A percentile compares a stretch with the other conserved stretches of the same genome.
These are phyloP conservation scores for Cydia pomonella DNA, from an alignment of 1,140 invertebrate genomes.

Conservation along the genomic window DNA sequence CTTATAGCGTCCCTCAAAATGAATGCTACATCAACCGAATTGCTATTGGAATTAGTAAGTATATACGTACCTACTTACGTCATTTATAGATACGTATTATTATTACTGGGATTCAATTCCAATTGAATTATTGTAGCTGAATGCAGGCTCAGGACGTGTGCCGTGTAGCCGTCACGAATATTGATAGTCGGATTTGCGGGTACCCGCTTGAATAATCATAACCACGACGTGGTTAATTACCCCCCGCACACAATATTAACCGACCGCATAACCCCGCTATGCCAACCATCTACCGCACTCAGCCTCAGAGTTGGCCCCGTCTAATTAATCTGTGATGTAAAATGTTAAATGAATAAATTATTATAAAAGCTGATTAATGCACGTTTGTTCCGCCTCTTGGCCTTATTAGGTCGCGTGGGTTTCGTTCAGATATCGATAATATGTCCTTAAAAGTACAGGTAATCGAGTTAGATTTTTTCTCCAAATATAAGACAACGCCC, in stretches of 20 bases:
- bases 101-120: neutral
- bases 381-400: constrained; percentile 10
- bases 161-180: constrained; percentile 68
- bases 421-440: constrained; percentile 54
- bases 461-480: constrained; percentile 56
- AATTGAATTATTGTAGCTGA: neutral
- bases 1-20: too few relatives aligned
- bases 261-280: constrained; percentile 50
- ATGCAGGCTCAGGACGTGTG: constrained; percentile 10
- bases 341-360: constrained; percentile 24
- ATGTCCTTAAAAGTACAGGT: constrained; percentile 68
- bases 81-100: neutral
- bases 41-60: too few relatives aligned
- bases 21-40: too few relatives aligned
- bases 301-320: neutral
- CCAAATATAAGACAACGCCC: constrained; percentile 51
- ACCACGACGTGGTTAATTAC: constrained; percentile 64
- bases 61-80: too few relatives aligned
- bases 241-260: constrained; percentile 53
- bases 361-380: constrained; percentile 31
- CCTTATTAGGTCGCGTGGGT: constrained; percentile 49
- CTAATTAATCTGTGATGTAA: constrained; percentile 29
- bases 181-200: constrained; percentile 62
- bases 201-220: constrained; percentile 66
- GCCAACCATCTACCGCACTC: constrained; percentile 36